Base-by-base conservation (phyloP, 2,113 vertebrate species). In the Elaphurus davidianus region DNA sequence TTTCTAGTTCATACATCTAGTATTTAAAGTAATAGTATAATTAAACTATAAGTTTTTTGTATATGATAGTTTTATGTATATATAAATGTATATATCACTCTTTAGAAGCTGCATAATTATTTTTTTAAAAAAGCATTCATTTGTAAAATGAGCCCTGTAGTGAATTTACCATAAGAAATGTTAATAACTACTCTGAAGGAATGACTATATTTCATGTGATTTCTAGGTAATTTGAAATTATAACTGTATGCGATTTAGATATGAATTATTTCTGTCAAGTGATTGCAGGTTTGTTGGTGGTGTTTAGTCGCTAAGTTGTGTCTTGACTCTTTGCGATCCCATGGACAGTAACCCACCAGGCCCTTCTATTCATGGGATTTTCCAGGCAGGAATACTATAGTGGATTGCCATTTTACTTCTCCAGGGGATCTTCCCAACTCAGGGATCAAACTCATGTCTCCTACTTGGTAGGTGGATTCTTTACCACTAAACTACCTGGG, bases 251-350 rank as follows among this genome's bases (percentile, higher is more conserved):
- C 98, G 82, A 93, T 96, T 98, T 96, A 95, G 86, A 97, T 97
- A 83, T 90, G 87, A 97, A 93, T 97, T 92, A 97, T 98, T 98
- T 95, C n/a, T 52, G 59, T 45, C 64, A 97, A 97, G 91, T 98
- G 98, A 97, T 96, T 98, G 82, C 98, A 98, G 95, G 59, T 94
- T 98, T 74, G 5, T 71, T 74, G 21, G 0, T 74, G 36, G 67
- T 74, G 67, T 74, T 74, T 12, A 74, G 36, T 74, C 5, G 2
- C 67, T 40, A 74, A 74, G 5, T 74, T 74, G 12, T 25, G 11
- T 74, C 67, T 71, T 74, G 21, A 74, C 23, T 74, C 36, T 25
- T 74, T 74, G 21, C 0, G 1, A 74, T 40, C 21, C 67, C 67
- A 13, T 74, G 21, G 36, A 74, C 67, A 43, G 21, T 74, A 40